phyloP scores from a whole-genome alignment of 2,797 vertebrate species.

The Liasis olivaceus region DNA sequence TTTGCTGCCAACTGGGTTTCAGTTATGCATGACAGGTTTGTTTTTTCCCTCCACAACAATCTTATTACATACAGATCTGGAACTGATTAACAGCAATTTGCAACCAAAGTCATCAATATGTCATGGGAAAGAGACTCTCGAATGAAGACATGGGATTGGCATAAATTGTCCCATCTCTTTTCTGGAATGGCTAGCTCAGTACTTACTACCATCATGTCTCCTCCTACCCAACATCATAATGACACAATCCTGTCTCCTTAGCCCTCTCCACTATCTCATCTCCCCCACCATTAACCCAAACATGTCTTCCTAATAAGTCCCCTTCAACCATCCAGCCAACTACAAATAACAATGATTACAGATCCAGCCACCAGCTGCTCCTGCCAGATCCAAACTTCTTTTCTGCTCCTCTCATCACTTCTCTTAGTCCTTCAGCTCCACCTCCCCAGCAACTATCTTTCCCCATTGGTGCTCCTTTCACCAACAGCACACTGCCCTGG shows the following conservation, averaged over 20 bases:
- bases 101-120: too few species aligned
- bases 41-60: too few species aligned
- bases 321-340: neutral
- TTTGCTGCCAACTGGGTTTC: too few species aligned
- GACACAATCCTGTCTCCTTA: neutral
- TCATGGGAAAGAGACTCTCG: too few species aligned
- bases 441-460: neutral
- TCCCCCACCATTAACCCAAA: neutral
- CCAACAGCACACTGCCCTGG: neutral
- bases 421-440: neutral
- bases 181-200: too few species aligned
- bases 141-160: too few species aligned
- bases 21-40: too few species aligned
- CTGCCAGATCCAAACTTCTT: neutral
- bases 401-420: neutral
- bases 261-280: neutral
- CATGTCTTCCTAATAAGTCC: neutral
- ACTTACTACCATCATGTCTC: too few species aligned
- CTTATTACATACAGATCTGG: too few species aligned
- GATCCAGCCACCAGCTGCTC: neutral
- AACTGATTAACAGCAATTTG: too few species aligned
- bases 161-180: too few species aligned
- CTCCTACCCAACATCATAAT: neutral
- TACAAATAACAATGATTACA: neutral
- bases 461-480: neutral